These are phyloP conservation scores for Alentia gelatinosa DNA, from an alignment of 2,888 invertebrate species.

Conservation along the genomic window DNA sequence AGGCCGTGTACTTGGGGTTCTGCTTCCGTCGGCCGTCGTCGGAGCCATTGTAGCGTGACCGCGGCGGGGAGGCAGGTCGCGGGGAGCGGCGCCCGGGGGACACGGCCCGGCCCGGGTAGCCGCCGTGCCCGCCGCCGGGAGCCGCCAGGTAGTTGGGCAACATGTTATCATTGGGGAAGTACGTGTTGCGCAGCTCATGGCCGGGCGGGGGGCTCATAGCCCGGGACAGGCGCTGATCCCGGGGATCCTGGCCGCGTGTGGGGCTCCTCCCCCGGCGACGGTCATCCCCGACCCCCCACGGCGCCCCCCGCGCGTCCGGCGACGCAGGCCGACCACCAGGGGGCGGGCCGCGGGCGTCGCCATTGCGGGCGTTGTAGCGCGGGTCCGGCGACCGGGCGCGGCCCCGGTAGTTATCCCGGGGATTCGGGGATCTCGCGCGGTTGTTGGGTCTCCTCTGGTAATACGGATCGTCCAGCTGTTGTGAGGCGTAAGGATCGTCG, in stretches of 20 bases:
- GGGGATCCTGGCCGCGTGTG: not conserved
- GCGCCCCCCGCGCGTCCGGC: not conserved
- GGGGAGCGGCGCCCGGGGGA: not conserved
- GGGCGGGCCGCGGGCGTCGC: not conserved
- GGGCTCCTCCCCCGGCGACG: not conserved
- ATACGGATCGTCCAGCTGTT: not conserved
- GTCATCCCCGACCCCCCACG: not conserved
- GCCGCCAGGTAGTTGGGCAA: constrained; percentile 35
- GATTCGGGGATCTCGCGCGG: not conserved
- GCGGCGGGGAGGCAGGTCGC: not conserved
- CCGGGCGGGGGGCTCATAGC: constrained; percentile 53
- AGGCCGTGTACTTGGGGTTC: constrained; percentile 25
- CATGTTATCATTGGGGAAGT: constrained; percentile 42
- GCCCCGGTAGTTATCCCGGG: not conserved
- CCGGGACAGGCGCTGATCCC: not conserved
- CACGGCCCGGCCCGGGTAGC: not conserved
- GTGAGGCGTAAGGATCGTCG: not conserved
- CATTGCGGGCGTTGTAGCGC: no score
- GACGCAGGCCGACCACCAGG: not conserved
- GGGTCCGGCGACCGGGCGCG: not conserved
- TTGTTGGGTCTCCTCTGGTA: not conserved
- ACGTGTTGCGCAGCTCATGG: not conserved
- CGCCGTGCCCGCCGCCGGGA: not conserved
- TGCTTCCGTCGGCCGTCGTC: not conserved
- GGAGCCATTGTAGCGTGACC: not conserved